Evolutionary conservation across 2,888 invertebrate species (phyloP), one percentile per base, ranked within the genome.

Genomic region (Argyra leucocephala): DNA sequence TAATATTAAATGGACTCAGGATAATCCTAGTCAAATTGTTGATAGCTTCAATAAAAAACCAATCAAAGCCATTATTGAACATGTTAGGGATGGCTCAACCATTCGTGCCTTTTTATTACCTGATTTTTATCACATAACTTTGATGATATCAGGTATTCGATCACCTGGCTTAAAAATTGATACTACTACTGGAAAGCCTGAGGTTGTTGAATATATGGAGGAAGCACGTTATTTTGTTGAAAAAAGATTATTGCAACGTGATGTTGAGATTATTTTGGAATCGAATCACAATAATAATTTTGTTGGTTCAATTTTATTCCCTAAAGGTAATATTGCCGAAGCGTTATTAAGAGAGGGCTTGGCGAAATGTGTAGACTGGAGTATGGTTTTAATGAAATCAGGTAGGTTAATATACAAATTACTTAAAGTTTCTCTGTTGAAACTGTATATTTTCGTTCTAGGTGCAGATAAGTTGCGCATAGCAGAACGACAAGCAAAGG

Each of bases 31-130:
- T 64, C 84, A 85, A 63, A 86, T 88, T 81, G 91, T 97, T 4
- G 95, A 96, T 73, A 89, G 92, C 74, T 86, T 87, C 70, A 89
- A 88, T 68, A 88, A 89, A 57, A 91, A 94, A 75, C 94, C 93
- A 0, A 83, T 97, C 6, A 90, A 89, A 79, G 96, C 97, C 61
- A 87, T 99, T 66, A 90, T 99, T 72, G 99, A 99, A 77, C 95
- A 96, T 82, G 97, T 99, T 0, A 86, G 96, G 66, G 98, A 99
- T 81, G 98, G 98, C 0, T 96, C 96, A 37, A 98, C 98, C 1
- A 88, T 97, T 18, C 85, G 97, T 69, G 90, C 93, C 3, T 91
- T 96, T 74, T 82, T 99, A 15, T 80, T 97, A 66, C 96, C 97
- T 1, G 91, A 91, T 67, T 95, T 88, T 79, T 88, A 93, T 72